These are phyloP conservation scores for Melopsittacus undulatus DNA, from an alignment of 2,797 vertebrate species.

Conservation along the genomic window DNA sequence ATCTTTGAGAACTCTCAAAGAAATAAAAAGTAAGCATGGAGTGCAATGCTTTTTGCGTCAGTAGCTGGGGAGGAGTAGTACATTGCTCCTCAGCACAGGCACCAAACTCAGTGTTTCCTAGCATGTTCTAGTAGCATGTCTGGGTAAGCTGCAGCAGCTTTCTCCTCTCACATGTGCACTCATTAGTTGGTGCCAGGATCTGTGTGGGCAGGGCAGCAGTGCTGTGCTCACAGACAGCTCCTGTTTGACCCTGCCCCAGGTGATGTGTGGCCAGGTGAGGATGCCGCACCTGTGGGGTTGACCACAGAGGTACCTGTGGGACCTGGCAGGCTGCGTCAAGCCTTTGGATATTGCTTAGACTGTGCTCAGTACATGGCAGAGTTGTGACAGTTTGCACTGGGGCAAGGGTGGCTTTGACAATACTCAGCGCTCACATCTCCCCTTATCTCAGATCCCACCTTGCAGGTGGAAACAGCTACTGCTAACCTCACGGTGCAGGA, in stretches of 20 bases:
- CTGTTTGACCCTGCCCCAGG: background rate
- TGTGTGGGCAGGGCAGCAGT: background rate
- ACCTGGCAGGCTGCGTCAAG: background rate
- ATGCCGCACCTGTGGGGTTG: background rate
- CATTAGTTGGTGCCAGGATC: rapidly evolving
- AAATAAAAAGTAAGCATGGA: background rate
- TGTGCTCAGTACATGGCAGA: rapidly evolving
- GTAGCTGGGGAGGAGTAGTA: background rate
- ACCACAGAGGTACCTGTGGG: background rate
- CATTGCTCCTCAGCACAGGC: background rate
- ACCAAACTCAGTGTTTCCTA: background rate
- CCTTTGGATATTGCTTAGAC: background rate
- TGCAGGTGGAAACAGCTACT: conserved; percentile 89
- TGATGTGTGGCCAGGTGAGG: rapidly evolving
- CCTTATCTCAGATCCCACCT: conserved; percentile 80
- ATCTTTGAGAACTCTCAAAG: background rate
- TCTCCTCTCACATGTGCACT: rapidly evolving
- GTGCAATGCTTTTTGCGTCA: background rate
- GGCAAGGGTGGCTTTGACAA: background rate
- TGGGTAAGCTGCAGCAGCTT: background rate
- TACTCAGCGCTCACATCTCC: background rate
- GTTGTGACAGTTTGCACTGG: rapidly evolving
- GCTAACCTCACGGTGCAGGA: conserved; percentile 88
- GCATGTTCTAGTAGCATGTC: rapidly evolving
- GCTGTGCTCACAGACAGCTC: background rate